Conservation (phyloP, 2,113 vertebrate genomes). For the Corythaeola cristata region DNA sequence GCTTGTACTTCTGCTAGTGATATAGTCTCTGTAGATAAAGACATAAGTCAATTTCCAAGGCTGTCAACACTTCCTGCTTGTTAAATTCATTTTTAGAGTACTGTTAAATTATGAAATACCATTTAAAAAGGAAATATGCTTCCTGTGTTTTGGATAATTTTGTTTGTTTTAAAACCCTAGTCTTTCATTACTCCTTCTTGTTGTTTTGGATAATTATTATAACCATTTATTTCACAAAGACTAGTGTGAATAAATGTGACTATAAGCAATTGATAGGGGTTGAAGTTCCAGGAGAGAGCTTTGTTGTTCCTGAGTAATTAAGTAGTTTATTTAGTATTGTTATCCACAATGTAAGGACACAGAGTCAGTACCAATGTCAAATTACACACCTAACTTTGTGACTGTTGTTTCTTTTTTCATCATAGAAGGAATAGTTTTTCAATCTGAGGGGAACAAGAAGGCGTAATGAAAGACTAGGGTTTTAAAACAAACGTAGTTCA, state of each 20-base stretch:
- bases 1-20: neutral
- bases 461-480: neutral
- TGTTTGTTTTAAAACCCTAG: too few relatives aligned
- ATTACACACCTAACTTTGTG: neutral
- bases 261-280: neutral
- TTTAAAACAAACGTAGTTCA: neutral
- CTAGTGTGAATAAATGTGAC: neutral
- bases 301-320: neutral
- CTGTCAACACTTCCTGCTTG: constrained; percentile 20
- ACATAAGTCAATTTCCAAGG: constrained; percentile 10
- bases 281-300: neutral
- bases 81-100: constrained; percentile 19
- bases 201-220: constrained; percentile 2
- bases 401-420: neutral
- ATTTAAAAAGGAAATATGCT: constrained; percentile 22
- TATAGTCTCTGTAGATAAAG: neutral
- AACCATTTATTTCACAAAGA: neutral
- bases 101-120: constrained; percentile 24
- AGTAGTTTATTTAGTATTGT: neutral
- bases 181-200: too few relatives aligned
- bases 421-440: neutral
- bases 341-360: neutral
- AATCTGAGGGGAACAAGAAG: neutral
- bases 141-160: neutral
- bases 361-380: neutral